These are phyloP conservation scores for Daphoenositta chrysoptera DNA, from an alignment of 2,113 vertebrate genomes.

Conservation along the genomic window DNA sequence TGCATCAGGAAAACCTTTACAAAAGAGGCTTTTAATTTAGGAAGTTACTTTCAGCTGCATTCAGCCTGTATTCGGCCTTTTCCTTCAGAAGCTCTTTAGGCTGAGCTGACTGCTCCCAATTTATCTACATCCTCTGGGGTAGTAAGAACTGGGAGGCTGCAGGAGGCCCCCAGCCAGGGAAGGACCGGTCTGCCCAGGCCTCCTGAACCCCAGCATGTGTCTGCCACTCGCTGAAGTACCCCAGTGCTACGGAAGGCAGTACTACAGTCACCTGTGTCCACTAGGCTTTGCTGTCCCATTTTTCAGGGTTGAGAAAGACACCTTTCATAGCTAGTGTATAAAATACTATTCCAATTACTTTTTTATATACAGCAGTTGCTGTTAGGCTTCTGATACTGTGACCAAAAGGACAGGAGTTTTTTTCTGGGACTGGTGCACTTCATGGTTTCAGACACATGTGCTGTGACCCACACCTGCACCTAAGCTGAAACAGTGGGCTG, in stretches of 20 bases:
- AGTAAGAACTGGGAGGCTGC: neutral
- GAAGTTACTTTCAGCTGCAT: neutral
- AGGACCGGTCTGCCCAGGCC: neutral
- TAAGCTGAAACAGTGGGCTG: neutral
- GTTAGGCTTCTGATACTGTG: neutral
- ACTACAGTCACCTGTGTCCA: neutral
- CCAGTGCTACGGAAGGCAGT: neutral
- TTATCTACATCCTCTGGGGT: neutral
- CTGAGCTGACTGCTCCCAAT: neutral
- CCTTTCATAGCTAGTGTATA: neutral
- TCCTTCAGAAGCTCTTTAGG: neutral
- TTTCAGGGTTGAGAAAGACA: neutral
- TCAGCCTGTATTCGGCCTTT: neutral
- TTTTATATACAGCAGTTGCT: neutral
- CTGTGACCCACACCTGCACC: neutral
- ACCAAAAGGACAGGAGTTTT: neutral
- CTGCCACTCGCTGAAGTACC: neutral
- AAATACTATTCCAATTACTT: neutral
- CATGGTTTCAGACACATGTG: neutral
- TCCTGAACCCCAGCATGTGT: neutral
- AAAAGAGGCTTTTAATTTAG: neutral
- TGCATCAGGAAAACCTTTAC: neutral
- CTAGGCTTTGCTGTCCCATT: neutral
- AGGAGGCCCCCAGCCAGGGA: rapidly evolving
- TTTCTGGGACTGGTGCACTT: neutral